phyloP scores from a whole-genome alignment of 2,797 vertebrate species.

The Graptemys geographica region DNA sequence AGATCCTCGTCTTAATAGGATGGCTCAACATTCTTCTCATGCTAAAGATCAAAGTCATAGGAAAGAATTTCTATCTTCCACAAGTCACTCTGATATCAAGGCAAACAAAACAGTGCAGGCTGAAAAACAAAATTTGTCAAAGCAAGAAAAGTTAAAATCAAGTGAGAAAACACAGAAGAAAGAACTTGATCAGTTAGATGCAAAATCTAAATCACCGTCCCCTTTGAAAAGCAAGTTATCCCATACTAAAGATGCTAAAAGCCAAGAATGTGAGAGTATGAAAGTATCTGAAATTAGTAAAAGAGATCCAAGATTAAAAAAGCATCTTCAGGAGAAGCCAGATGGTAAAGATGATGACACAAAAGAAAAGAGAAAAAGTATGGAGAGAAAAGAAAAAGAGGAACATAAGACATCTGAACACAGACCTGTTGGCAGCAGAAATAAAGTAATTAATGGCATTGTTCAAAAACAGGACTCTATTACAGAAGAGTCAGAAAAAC shows the following conservation, averaged over 20 bases:
- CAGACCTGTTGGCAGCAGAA: constrained; percentile 82
- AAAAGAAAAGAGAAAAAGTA: constrained; percentile 90
- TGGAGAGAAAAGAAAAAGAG: constrained; percentile 91
- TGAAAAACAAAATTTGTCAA: constrained; percentile 82
- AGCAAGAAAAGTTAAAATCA: constrained; percentile 85
- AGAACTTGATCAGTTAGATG: constrained; percentile 80
- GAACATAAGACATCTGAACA: constrained; percentile 86
- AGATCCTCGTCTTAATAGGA: constrained; percentile 94
- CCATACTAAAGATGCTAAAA: constrained; percentile 82
- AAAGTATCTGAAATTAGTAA: constrained; percentile 86
- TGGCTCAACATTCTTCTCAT: constrained; percentile 78
- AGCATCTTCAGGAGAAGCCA: constrained; percentile 88
- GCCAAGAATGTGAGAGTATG: constrained; percentile 80
- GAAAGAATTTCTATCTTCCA: constrained; percentile 81
- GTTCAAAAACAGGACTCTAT: constrained; percentile 85
- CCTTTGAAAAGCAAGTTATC: constrained; percentile 86
- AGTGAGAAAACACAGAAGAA: constrained; percentile 87
- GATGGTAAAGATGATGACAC: constrained; percentile 88
- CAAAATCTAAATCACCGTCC: constrained; percentile 89
- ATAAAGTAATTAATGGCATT: constrained; percentile 89
- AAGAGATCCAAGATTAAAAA: constrained; percentile 93
- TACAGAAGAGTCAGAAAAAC: constrained; percentile 85
- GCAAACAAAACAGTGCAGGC: constrained; percentile 72
- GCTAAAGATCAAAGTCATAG: constrained; percentile 87
- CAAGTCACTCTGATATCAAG: constrained; percentile 81